These are phyloP conservation scores for Cheiracanthium punctorium DNA, from an alignment of 2,888 invertebrate species.

Conservation along the genomic window DNA sequence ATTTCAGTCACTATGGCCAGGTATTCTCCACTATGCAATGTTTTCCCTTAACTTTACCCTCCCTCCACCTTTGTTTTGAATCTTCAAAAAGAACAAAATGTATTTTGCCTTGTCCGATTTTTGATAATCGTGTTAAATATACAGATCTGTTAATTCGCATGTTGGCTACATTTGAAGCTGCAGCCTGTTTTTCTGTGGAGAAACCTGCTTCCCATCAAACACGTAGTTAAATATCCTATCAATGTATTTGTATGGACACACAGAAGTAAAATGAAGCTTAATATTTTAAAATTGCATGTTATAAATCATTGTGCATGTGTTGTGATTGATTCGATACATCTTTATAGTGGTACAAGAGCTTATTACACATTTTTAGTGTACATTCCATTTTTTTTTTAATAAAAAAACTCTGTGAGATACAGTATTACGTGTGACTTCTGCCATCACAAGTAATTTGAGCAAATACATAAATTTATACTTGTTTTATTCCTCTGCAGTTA, in stretches of 20 bases:
- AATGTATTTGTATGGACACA: constrained; percentile 64
- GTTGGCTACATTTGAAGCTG: constrained; percentile 66
- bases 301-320: constrained; percentile 67
- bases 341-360: constrained; percentile 71
- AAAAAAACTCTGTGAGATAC: constrained; percentile 45
- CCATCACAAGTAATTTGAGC: constrained; percentile 60
- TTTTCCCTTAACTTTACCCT: constrained; percentile 25
- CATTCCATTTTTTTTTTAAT: constrained; percentile 70
- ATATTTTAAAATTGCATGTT: constrained; percentile 70
- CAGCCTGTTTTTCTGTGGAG: constrained; percentile 37
- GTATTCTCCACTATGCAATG: constrained; percentile 65
- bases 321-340: constrained; percentile 62
- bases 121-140: constrained; percentile 70
- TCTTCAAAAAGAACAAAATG: constrained; percentile 56
- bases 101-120: constrained; percentile 67
- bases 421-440: constrained; percentile 61
- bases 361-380: constrained; percentile 70
- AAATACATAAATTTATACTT: constrained; percentile 34
- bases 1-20: constrained; percentile 62
- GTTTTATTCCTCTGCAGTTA: constrained; percentile 38
- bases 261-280: constrained; percentile 60
- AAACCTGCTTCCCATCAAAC: constrained; percentile 37
- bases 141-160: constrained; percentile 69
- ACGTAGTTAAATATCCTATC: constrained; percentile 56
- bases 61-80: constrained; percentile 38